These are phyloP conservation scores for Eciton burchellii DNA, from an alignment of 1,140 invertebrate genomes.

Conservation along the genomic window DNA sequence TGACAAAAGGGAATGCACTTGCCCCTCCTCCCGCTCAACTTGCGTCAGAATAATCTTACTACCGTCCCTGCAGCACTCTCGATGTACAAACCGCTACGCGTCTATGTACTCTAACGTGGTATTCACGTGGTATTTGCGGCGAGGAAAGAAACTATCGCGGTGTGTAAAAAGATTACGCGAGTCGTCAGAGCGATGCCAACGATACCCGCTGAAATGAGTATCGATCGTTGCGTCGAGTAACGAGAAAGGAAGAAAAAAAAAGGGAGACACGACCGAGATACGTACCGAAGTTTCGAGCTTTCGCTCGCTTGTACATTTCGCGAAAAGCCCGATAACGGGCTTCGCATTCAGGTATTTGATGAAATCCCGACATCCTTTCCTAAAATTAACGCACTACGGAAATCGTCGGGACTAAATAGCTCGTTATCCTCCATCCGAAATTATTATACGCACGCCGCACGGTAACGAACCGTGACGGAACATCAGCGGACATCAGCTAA, in stretches of 20 bases:
- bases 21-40: constrained; percentile 7
- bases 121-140: background rate
- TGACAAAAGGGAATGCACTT: constrained; percentile 49
- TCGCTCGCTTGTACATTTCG: constrained; percentile 1
- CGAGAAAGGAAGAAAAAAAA: background rate
- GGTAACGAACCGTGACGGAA: background rate
- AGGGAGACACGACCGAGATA: background rate
- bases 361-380: background rate
- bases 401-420: background rate
- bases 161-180: constrained; percentile 25
- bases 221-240: constrained; percentile 19
- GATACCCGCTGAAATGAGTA: constrained; percentile 20
- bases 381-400: background rate
- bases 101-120: constrained; percentile 25
- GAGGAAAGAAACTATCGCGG: background rate
- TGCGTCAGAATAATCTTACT: constrained; percentile 48
- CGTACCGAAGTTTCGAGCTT: background rate
- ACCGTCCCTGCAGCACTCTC: background rate
- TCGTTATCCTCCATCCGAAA: too few species aligned
- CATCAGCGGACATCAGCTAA: background rate
- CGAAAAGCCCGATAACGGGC: background rate
- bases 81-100: constrained; percentile 19
- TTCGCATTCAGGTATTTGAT: background rate
- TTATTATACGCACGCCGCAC: background rate
- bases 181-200: constrained; percentile 29